These are phyloP conservation scores for Vulpes vulpes DNA, from an alignment of 2,113 vertebrate species.

Conservation along the genomic window DNA sequence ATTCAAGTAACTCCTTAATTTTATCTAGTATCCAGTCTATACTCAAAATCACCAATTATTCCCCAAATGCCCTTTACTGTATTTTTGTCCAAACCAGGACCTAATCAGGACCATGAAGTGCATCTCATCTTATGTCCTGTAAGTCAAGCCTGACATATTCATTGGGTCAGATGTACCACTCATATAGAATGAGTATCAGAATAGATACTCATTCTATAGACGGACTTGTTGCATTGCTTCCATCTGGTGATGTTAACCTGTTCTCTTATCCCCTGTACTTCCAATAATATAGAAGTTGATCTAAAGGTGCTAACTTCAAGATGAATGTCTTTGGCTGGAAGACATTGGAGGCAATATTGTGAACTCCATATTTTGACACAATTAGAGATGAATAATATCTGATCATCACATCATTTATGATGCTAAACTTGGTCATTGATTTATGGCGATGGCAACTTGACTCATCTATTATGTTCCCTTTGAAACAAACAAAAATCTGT, in stretches of 20 bases:
- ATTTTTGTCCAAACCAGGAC: not conserved
- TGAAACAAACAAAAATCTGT: not conserved
- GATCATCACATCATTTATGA: not conserved
- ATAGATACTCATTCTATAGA: not conserved
- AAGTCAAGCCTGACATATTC: not conserved
- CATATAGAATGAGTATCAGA: no score
- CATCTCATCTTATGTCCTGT: not conserved
- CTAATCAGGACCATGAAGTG: not conserved
- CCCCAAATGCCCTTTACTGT: not conserved
- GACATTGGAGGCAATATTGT: not conserved
- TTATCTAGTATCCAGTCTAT: not conserved
- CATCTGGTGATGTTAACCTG: not conserved
- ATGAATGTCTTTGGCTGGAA: not conserved
- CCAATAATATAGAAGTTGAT: not conserved
- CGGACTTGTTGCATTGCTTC: not conserved
- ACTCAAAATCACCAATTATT: not conserved
- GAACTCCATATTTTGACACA: not conserved
- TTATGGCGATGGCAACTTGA: not conserved
- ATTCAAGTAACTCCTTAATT: not conserved
- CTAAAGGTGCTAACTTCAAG: not conserved
- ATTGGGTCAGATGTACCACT: not conserved
- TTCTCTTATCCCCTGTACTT: not conserved
- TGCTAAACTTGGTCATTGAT: not conserved
- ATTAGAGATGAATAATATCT: not conserved
- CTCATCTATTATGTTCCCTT: not conserved